Evolutionary conservation across 2,797 vertebrate species (phyloP).

Genomic region (Sternarchorhynchus goeldii): DNA sequence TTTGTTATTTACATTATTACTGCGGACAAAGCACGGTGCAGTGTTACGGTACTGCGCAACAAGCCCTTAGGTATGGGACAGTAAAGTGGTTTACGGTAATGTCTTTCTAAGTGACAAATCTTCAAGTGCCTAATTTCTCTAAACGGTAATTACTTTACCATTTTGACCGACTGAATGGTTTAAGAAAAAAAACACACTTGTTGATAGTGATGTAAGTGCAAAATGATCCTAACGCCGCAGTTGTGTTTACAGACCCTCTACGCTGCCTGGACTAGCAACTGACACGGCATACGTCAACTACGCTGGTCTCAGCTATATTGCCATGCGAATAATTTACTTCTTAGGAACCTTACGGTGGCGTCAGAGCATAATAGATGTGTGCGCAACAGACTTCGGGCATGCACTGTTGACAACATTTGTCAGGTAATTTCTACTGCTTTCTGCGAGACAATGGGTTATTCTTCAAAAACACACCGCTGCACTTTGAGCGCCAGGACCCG

Average conservation of each 20-base stretch:
- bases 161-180: slow-evolving; percentile 28
- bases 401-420: slow-evolving; percentile 59
- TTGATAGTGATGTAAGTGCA: slow-evolving; percentile 55
- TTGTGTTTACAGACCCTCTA: neutral
- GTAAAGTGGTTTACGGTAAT: neutral
- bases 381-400: slow-evolving; percentile 58
- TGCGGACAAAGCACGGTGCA: too few species aligned
- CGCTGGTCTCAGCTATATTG: neutral
- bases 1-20: too few species aligned
- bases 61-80: neutral
- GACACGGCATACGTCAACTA: neutral
- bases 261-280: neutral
- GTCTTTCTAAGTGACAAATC: neutral
- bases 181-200: slow-evolving; percentile 57
- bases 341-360: slow-evolving; percentile 68
- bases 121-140: neutral
- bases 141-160: slow-evolving; percentile 7
- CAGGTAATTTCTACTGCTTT: slow-evolving; percentile 59
- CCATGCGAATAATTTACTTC: slow-evolving; percentile 63
- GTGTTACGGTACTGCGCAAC: too few species aligned
- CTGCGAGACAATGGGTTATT: neutral
- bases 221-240: neutral
- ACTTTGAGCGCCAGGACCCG: slow-evolving; percentile 67
- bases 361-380: slow-evolving; percentile 69
- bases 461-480: slow-evolving; percentile 1